Evolutionary conservation across 1,140 invertebrate species (phyloP), one percentile per base, ranked within the genome.

Genomic region (Pentalonia nigronervosa): DNA sequence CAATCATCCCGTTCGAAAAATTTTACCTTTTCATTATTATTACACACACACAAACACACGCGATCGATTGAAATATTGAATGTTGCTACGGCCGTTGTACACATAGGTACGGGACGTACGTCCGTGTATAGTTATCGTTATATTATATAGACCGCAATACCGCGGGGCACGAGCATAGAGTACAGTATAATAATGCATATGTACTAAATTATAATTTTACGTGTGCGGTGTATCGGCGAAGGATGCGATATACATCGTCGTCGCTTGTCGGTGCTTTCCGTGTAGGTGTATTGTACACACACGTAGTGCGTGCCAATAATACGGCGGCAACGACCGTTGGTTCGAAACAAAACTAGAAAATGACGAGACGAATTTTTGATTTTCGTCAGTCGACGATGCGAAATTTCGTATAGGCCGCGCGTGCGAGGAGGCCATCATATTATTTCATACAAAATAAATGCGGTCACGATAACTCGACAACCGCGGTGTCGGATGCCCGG

Each of bases 11-110:
- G 91, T 83, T 92, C 81, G n/a, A 36, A 86, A 91, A 93, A 25
- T 93, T 93, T 93, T 86, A 93, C 91, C 91, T 93, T 93, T 93
- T 93, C 91, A 53, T 83, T 83, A 53, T 93, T 93, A 83, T 93
- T 86, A 93, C 41, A 84, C 83, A 84, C 41, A 84, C 36, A 84
- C 41, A 41, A 7, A 84, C 25, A 84, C 21, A 41, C 8, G 25
- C 81, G 36, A 84, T 84, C 83, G 83, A 84, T 84, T 84, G 83
- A 45, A 84, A 84, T 41, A 84, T 84, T 41, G 76, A 83, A 83
- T 83, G 34, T 81, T 81, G 34, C 76, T 36, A 7, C 34, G n/a
- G 60, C 11, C 30, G 60, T 76, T 76, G 4, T 76, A 76, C 11
- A 30, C 30, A 3, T 76, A 11, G 41, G 41, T 67, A 60, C 30